Conservation (phyloP, 2,888 invertebrate genomes). For the Tolmerus cingulatus region DNA sequence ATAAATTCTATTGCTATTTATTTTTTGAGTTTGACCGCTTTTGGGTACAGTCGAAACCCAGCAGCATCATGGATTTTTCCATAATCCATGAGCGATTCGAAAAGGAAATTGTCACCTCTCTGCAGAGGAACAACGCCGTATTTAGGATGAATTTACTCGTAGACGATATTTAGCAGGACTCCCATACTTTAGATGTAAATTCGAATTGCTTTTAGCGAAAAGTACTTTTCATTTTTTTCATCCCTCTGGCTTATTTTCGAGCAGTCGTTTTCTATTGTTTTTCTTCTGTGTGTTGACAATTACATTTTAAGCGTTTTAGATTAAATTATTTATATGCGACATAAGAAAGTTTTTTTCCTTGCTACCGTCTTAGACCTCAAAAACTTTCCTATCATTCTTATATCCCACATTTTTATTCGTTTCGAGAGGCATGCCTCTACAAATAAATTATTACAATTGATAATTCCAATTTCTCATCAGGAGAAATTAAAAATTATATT, state of each 20-base stretch:
- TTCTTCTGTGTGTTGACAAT: background rate
- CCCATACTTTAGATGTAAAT: background rate
- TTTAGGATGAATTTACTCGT: constrained; percentile 83
- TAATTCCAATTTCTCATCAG: background rate
- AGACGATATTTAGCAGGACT: constrained; percentile 69
- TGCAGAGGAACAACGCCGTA: constrained; percentile 74
- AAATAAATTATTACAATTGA: background rate
- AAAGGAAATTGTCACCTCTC: constrained; percentile 71
- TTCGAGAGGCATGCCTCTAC: background rate
- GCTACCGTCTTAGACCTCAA: background rate
- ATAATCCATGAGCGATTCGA: constrained; percentile 87
- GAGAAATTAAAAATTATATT: background rate
- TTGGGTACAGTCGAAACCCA: constrained; percentile 92
- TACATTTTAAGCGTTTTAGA: background rate
- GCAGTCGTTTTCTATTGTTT: background rate
- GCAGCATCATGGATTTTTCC: constrained; percentile 95
- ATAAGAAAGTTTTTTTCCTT: background rate
- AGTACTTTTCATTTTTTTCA: background rate
- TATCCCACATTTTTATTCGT: background rate
- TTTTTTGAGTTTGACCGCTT: constrained; percentile 94
- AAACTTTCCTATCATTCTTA: background rate
- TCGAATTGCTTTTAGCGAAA: background rate
- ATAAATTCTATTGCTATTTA: constrained; percentile 91
- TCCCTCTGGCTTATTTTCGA: background rate
- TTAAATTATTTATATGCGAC: background rate